Evolutionary conservation across 2,888 invertebrate species (phyloP).

Genomic region (Micoletzkya japonica): DNA sequence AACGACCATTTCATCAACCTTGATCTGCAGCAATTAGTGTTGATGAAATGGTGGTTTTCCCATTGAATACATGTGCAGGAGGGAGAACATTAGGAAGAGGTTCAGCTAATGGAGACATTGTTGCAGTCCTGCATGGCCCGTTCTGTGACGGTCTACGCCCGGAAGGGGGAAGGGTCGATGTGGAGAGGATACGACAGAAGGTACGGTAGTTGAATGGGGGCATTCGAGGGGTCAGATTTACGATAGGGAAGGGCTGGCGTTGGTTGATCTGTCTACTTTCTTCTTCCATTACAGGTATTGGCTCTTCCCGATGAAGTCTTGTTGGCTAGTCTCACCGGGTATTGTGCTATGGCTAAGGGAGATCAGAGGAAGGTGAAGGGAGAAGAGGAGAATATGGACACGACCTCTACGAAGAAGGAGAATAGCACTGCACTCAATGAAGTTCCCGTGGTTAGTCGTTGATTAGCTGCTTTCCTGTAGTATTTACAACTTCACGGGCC

Average conservation of each 20-base stretch:
- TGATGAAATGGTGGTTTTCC: background rate
- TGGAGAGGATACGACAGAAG: conserved; percentile 17
- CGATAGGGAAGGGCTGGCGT: background rate
- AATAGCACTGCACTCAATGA: no score
- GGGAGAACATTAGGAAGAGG: background rate
- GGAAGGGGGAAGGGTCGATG: conserved; percentile 1
- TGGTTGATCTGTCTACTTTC: background rate
- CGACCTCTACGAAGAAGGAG: no score
- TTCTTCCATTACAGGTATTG: background rate
- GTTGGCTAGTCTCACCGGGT: no score
- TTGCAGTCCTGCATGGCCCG: conserved; percentile 10
- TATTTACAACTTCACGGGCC: no score
- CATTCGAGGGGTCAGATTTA: background rate
- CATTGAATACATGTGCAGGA: background rate
- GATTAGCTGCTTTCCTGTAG: no score
- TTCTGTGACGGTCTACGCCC: conserved; percentile 23
- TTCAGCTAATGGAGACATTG: background rate
- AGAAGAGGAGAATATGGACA: no score
- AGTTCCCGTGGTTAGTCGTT: no score
- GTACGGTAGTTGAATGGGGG: background rate
- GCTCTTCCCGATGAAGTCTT: conserved; percentile 14
- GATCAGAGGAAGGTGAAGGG: no score
- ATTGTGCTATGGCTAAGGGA: no score
- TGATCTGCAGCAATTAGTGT: background rate
- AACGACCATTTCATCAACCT: background rate